Base-by-base conservation (phyloP, 2,113 vertebrate genomes). In the Harpagus bidentatus region DNA sequence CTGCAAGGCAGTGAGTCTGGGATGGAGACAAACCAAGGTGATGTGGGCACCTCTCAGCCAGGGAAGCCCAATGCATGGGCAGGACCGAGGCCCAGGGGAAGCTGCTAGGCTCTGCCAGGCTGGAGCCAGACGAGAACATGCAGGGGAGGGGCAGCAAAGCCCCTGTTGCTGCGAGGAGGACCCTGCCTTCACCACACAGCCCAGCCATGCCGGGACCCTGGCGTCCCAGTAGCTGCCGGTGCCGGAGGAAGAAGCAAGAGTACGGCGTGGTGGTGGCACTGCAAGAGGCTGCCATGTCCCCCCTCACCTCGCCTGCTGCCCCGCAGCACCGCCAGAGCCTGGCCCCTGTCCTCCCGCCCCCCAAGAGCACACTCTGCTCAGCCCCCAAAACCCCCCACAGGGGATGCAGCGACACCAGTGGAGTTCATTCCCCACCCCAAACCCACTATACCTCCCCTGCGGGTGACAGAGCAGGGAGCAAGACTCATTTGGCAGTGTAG, bases 191-290 rank as follows among this genome's bases (percentile, higher is more conserved):
- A 58, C 13, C 7, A 32, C n/a, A 12, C 34, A 62, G 55, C 34
- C 53, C 43, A 34, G 53, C 9, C 31, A n/a, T 29, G 22, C 29
- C 0, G 0, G 32, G 23, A 19, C 26, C 26, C n/a, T 1, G 2
- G 43, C 1, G 9, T 29, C 34, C 40, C 82, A 23, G 83, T 16
- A 32, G 48, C 22, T 6, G 2, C 32, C 3, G 2, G 20, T 48
- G 48, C 42, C 4, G 2, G 3, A 72, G 50, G 18, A 77, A 45
- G 59, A 95, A 71, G 62, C 1, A 3, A 38, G 42, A 71, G 16
- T 2, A 0, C 1, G 1, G 40, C 1, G 0, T 4, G 0, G 2
- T 2, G 14, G 16, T 42, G 50, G 72, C 11, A 4, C 20, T 14
- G 22, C 0, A 3, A 53, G n/a, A 13, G 43, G 62, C 19, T 47